A percentile compares a stretch with the other conserved stretches of the same genome.
Conservation (phyloP, 2,888 invertebrate species). For the Tenthredo amoena region DNA sequence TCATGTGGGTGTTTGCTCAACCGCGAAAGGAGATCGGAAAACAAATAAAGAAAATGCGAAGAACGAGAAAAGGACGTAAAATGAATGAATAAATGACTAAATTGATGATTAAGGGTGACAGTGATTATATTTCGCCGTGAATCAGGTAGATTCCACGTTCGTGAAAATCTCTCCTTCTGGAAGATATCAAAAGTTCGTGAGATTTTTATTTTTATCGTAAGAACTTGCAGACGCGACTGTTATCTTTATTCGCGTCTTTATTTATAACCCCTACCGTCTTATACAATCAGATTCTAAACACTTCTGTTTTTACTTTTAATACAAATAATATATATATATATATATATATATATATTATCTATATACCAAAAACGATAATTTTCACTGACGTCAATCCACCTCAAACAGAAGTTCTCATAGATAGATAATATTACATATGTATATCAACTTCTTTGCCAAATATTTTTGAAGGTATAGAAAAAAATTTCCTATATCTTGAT, state of each 20-base stretch:
- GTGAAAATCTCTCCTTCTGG: neutral
- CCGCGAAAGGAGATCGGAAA: neutral
- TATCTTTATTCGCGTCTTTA: neutral
- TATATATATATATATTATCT: no score
- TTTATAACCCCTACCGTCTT: neutral
- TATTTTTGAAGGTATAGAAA: neutral
- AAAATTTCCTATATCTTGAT: neutral
- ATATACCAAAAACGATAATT: slow-evolving; percentile 4
- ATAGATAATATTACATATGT: neutral
- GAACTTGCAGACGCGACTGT: neutral
- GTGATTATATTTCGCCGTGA: neutral
- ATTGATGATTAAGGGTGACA: neutral
- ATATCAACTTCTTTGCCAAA: neutral
- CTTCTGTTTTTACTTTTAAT: neutral
- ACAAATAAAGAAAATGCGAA: neutral
- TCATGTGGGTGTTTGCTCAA: slow-evolving; percentile 20
- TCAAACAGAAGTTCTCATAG: neutral
- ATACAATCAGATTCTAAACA: neutral
- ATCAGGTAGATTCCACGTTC: neutral
- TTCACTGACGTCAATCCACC: slow-evolving; percentile 22
- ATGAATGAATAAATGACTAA: neutral
- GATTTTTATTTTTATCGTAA: neutral
- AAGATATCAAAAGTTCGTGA: neutral
- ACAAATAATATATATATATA: neutral
- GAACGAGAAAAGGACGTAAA: neutral